Evolutionary conservation across 2,888 invertebrate species (phyloP), one percentile per base, ranked within the genome.

Genomic region (Hirtodrosophila trivittata): DNA sequence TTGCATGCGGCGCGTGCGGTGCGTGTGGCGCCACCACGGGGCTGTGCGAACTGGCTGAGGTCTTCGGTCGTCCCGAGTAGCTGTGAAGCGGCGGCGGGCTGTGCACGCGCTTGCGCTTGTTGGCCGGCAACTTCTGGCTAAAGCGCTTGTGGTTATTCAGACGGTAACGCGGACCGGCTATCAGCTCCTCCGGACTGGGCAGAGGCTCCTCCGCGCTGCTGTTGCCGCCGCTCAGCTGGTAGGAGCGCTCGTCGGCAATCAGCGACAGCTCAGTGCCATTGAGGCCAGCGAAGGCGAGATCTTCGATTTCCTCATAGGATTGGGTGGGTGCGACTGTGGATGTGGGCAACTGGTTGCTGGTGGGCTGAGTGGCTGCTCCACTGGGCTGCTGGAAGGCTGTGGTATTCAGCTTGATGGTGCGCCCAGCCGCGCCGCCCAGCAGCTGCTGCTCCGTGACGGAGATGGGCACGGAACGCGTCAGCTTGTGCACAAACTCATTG

Each of bases 101-200:
- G 26, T 76, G 89, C 0, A 87, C 63, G 8, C 89, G 76, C 42
- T 89, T 90, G 0, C 90, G 75, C 42, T 89, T 89, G 1, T 71
- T 60, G 1, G 80, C 66, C 1, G 57, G 42, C 3, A 65, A 1
- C 25, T 84, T 86, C 0, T 66, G 65, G 30, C 56, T 32, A 0
- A 58, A 38, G n/a, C 68, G 73, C 30, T 67, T 59, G n/a, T 85
- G 54, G 64, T 81, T 78, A 25, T 89, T 75, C 66, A 75, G 56
- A 7, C 89, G 86, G 60, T 87, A 89, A 21, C 87, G 88, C 3
- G 89, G 87, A 1, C 86, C 86, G 12, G 86, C 80, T 14, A 89
- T 87, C 32, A 91, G 75, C 46, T 88, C 90, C 65, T 90, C 90
- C 1, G 90, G 90, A 42, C 63, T 87, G 3, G 91, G 91, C 51